Conservation (phyloP, 2,888 invertebrate species). For the Euspilapteryx auroguttella region DNA sequence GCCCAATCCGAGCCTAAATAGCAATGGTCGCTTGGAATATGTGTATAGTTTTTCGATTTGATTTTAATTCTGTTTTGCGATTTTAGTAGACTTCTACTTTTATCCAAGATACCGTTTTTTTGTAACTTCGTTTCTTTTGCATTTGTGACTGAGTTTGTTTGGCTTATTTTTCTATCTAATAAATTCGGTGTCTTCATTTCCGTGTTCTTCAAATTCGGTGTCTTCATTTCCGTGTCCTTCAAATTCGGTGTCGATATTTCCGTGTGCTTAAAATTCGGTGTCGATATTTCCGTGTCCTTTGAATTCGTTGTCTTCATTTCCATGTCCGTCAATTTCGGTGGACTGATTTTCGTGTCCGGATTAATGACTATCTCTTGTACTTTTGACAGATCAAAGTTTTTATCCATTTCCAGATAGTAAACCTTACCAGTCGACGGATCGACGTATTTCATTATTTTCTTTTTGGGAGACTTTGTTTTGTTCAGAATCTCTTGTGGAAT, state of each 20-base stretch:
- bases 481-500: constrained; percentile 11
- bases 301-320: too few relatives aligned
- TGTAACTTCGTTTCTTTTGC: too few relatives aligned
- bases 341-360: constrained; percentile 27
- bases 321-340: too few relatives aligned
- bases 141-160: too few relatives aligned
- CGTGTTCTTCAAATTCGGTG: too few relatives aligned
- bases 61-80: constrained; percentile 4
- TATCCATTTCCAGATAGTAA: constrained; percentile 45
- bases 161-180: too few relatives aligned
- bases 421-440: constrained; percentile 43
- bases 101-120: constrained; percentile 14
- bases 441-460: constrained; percentile 43
- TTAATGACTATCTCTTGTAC: constrained; percentile 47
- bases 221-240: too few relatives aligned
- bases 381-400: constrained; percentile 30
- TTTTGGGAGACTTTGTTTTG: constrained; percentile 20
- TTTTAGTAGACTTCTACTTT: constrained; percentile 10
- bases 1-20: constrained; percentile 22
- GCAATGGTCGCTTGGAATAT: constrained; percentile 48
- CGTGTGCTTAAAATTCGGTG: too few relatives aligned
- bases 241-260: too few relatives aligned
- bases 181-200: too few relatives aligned
- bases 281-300: too few relatives aligned
- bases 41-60: constrained; percentile 19